phyloP scores from a whole-genome alignment of 37 sponge, comb jelly and placozoan genomes.

The Bolinopsis microptera region DNA sequence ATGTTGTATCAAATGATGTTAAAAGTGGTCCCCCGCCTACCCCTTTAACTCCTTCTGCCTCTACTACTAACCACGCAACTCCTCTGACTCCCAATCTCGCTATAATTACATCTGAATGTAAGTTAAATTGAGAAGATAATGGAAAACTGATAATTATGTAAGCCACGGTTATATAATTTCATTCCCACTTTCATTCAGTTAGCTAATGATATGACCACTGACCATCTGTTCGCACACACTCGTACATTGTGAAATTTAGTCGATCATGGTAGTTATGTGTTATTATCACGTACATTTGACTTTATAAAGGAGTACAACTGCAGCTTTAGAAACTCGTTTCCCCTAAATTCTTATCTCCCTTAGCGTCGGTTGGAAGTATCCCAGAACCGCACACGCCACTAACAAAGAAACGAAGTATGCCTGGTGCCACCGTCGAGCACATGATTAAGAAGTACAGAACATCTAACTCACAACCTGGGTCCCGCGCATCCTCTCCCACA shows the following conservation, averaged over 20 bases:
- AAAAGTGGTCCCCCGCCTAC: background rate
- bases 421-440: conserved; percentile 52
- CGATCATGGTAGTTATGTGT: too few relatives aligned
- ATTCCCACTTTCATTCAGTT: too few relatives aligned
- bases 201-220: too few relatives aligned
- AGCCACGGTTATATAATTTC: too few relatives aligned
- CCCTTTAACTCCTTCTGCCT: background rate
- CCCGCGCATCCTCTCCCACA: conserved; percentile 53
- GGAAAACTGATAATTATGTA: too few relatives aligned
- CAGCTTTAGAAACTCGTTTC: too few relatives aligned
- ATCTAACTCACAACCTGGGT: conserved; percentile 40
- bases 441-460: conserved; percentile 55
- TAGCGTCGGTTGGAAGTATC: background rate
- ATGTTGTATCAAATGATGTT: background rate
- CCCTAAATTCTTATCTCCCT: background rate
- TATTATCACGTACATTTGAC: too few relatives aligned
- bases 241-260: too few relatives aligned
- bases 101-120: background rate
- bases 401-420: conserved; percentile 16
- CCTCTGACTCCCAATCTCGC: background rate
- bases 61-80: background rate
- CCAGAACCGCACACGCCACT: background rate
- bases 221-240: too few relatives aligned
- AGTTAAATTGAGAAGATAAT: background rate
- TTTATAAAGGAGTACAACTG: too few relatives aligned